Evolutionary conservation across 2,888 invertebrate species (phyloP), one percentile per base, ranked within the genome.

Genomic region (Drosophila meridionalis): DNA sequence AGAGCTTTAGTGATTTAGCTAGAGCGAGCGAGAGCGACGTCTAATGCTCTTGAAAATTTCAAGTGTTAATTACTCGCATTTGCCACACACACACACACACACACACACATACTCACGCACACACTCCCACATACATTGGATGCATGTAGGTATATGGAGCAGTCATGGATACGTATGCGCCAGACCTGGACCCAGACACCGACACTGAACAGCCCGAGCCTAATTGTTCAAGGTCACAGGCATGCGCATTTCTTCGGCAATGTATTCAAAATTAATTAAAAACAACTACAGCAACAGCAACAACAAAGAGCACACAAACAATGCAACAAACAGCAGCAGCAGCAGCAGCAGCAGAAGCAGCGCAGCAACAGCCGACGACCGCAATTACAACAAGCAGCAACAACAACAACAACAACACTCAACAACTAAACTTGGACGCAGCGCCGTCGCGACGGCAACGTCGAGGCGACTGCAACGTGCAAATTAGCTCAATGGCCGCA

Each of bases 21-120:
- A 20, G 55, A 45, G 57, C 61, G 12, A n/a, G 32, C 8, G 67
- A 76, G 73, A 73, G 59, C 60, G 73, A 52, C 71, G 65, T 75
- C 90, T 88, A 82, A 78, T 90, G 88, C 85, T 88, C 90, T 90
- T 90, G 87, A 81, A 90, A 87, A 80, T 85, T 90, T 89, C 65
- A 89, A 84, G 82, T 83, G 87, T 82, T 84, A 90, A 87, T 90
- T 90, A 90, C 84, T 80, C 76, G 72, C 78, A 78, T 88, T 82
- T 78, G 69, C 76, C 57, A 66, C 62, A 82, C 74, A 72, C 57
- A 66, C 57, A 78, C 59, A 36, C 40, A 60, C 60, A 66, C 50
- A 53, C 56, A 53, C 47, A 50, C 60, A 52, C 80, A 50, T 61
- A 60, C 63, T 32, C 55, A 60, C 42, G 3, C 14, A 28, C 60